A percentile compares a stretch with the other conserved stretches of the same genome.
Evolutionary conservation across 2,797 vertebrate genomes (phyloP).

Genomic region (Vultur gryphus): DNA sequence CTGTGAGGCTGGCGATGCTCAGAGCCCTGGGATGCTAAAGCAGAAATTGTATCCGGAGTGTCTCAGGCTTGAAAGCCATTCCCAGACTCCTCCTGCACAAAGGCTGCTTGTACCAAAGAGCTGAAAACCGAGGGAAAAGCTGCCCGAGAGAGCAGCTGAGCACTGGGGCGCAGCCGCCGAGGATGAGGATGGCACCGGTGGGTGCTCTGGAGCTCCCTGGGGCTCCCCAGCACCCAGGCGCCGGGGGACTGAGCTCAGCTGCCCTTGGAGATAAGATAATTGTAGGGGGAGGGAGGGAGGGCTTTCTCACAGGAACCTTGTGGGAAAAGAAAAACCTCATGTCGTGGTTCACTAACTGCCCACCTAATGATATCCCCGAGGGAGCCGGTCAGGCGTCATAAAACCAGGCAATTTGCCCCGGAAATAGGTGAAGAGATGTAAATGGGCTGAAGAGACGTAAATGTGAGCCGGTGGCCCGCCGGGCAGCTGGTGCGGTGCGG

Average conservation of each 20-base stretch:
- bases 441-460: neutral
- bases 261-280: neutral
- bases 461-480: fast-evolving
- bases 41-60: neutral
- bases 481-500: fast-evolving
- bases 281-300: neutral
- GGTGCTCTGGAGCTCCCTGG: neutral
- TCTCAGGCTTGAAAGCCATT: neutral
- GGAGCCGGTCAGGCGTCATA: constrained; percentile 13
- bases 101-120: neutral
- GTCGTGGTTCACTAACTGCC: constrained; percentile 36
- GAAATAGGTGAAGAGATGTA: neutral
- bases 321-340: constrained; percentile 35
- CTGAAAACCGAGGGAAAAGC: neutral
- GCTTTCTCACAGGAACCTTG: neutral
- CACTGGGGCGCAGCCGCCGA: fast-evolving
- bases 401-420: neutral
- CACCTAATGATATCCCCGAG: neutral
- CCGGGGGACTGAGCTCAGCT: neutral
- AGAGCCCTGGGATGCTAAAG: neutral
- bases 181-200: neutral
- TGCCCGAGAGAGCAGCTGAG: fast-evolving
- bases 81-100: neutral
- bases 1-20: neutral
- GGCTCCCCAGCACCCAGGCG: neutral